These are phyloP conservation scores for Microtus montanus DNA, from an alignment of 2,113 vertebrate genomes.

Conservation along the genomic window DNA sequence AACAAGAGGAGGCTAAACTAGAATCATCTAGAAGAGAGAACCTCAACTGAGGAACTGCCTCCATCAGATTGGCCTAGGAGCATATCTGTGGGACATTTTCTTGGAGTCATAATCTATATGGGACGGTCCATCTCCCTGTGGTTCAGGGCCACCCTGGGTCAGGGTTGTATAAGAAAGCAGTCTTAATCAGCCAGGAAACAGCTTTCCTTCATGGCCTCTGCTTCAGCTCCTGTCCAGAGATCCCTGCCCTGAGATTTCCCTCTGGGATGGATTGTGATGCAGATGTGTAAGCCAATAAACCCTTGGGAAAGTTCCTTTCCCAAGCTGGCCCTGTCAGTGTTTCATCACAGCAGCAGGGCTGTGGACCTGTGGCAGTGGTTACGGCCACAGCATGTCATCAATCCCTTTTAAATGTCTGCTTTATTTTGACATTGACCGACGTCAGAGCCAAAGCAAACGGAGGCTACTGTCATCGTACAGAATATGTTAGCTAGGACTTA, in stretches of 20 bases:
- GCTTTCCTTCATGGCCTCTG: too few relatives aligned
- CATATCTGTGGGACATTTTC: not conserved
- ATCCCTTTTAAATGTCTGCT: not conserved
- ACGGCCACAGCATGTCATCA: not conserved
- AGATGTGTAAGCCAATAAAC: not conserved
- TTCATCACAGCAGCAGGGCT: not conserved
- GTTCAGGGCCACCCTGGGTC: not conserved
- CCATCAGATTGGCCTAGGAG: not conserved
- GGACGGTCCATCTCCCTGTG: not conserved
- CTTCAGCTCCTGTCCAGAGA: not conserved
- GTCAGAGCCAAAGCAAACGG: not conserved
- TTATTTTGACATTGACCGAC: constrained; percentile 36
- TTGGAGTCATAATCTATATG: not conserved
- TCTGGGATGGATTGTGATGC: not conserved
- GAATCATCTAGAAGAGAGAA: not conserved
- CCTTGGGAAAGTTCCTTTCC: not conserved
- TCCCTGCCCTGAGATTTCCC: too few relatives aligned
- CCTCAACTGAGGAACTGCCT: not conserved
- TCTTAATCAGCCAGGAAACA: not conserved
- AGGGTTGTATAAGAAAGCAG: not conserved
- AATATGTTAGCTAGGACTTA: not conserved
- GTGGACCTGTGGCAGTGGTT: not conserved
- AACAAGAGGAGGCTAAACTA: not conserved
- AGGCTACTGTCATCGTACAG: not conserved
- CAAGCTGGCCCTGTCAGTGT: not conserved